Evolutionary conservation across 2,797 vertebrate species (phyloP).

Genomic region (Darevskia mixta): DNA sequence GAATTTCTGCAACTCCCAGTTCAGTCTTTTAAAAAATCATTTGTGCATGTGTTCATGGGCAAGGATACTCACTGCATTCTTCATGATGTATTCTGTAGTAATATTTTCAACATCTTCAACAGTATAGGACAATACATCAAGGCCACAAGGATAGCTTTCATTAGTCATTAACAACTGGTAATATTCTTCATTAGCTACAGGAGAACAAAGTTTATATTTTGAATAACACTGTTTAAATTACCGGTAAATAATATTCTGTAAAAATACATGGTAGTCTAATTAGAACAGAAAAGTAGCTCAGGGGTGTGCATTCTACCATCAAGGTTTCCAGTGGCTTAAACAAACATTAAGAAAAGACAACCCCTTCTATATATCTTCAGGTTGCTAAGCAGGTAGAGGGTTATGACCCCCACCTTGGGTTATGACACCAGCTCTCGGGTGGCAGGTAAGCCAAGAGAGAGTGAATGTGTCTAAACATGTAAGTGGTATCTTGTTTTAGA

Average conservation of each 20-base stretch:
- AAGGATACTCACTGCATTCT: conserved; percentile 86
- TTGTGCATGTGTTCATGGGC: not conserved
- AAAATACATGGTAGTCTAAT: not conserved
- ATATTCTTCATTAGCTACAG: conserved; percentile 93
- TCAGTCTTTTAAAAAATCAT: not conserved
- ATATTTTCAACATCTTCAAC: conserved; percentile 90
- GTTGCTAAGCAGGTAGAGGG: not conserved
- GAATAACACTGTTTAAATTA: conserved; percentile 5
- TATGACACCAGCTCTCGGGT: not conserved
- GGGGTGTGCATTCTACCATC: no score
- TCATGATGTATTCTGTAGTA: conserved; percentile 91
- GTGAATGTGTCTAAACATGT: no score
- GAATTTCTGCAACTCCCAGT: not conserved
- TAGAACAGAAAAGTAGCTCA: not conserved
- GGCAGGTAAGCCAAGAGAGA: not conserved
- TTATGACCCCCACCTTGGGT: not conserved
- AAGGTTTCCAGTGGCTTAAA: not conserved
- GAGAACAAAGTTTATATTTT: conserved; percentile 25
- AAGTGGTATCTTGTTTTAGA: no score
- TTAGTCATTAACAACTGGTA: conserved; percentile 91
- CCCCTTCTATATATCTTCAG: not conserved
- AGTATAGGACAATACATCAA: conserved; percentile 89
- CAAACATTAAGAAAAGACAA: not conserved
- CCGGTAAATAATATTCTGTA: not conserved
- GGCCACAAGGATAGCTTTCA: conserved; percentile 85